Percentiles rank a stretch among this genome's conserved stretches.
These are phyloP conservation scores for Trachelipus rathkii DNA, from an alignment of 1,140 invertebrate genomes.

Conservation along the genomic window DNA sequence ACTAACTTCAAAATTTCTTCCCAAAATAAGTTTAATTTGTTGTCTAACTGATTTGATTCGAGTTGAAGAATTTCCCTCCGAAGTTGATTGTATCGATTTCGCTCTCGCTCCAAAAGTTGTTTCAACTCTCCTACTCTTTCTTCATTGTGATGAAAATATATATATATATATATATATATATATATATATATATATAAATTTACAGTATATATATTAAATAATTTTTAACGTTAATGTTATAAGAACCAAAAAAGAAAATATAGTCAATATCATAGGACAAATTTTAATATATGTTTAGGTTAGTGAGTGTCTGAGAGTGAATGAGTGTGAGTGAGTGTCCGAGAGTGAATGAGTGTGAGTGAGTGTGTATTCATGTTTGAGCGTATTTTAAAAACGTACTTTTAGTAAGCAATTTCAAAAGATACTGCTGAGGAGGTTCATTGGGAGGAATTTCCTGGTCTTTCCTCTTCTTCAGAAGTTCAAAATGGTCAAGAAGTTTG, in stretches of 20 bases:
- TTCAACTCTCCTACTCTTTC: background rate
- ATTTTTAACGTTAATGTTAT: no score
- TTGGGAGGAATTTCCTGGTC: constrained; percentile 51
- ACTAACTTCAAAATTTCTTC: background rate
- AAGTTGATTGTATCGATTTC: background rate
- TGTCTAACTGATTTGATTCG: background rate
- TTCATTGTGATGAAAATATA: background rate
- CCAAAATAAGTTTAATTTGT: background rate
- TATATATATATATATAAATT: no score
- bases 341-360: no score
- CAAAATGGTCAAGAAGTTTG: constrained; percentile 72
- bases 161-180: no score
- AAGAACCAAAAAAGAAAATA: no score
- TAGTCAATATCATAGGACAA: no score
- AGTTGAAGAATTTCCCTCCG: background rate
- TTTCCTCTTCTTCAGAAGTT: constrained; percentile 82
- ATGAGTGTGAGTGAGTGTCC: no score
- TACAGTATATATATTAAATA: no score
- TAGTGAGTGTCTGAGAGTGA: no score
- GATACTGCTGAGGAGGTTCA: background rate
- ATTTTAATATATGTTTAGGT: no score
- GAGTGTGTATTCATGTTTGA: no score
- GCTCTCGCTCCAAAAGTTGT: background rate
- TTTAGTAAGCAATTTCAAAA: background rate
- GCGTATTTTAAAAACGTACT: background rate